Evolutionary conservation across 2,888 invertebrate species (phyloP), one percentile per base, ranked within the genome.

Genomic region (Torymus texanus): DNA sequence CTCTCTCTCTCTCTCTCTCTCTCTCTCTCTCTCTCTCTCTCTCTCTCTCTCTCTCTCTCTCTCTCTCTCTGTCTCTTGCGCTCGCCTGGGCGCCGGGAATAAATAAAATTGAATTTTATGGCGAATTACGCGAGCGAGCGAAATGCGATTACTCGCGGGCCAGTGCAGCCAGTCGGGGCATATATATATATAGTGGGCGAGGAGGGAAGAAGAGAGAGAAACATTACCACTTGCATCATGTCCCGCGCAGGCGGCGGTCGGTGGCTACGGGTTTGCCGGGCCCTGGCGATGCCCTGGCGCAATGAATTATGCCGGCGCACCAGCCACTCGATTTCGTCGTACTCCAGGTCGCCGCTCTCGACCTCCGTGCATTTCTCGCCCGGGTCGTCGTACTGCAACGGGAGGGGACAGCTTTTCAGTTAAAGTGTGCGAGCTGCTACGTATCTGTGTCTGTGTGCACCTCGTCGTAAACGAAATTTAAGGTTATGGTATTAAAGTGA

Each of bases 291-390:
- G 65, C 82, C 81, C 83, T 89, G 88, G 66, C 91, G 88, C 73
- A 91, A 83, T 55, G 88, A 85, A 85, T 92, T 92, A 83, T 92
- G 91, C 62, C 87, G 87, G 74, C 90, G 88, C 55, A 91, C 84
- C 72, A 92, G 88, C 62, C 85, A 84, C 67, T 85, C 84, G 82
- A 89, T 89, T 83, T 91, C 91, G 16, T 84, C 83, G 55, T 83
- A 81, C 8, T 88, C 86, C 81, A 91, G 82, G 73, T 83, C 85
- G 67, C 74, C 80, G 50, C 82, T 82, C 73, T 85, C 83, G 18
- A 84, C 80, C 41, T 83, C 78, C 41, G 21, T 65, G 82, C 87
- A 87, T 41, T 81, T 81, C 18, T 10, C 24, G 51, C 82, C 81
- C 0, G 72, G 83, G 55, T 82, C 85, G 80, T 87, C 87, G 80